phyloP scores from a whole-genome alignment of 2,113 vertebrate genomes.

The Osmerus mordax region DNA sequence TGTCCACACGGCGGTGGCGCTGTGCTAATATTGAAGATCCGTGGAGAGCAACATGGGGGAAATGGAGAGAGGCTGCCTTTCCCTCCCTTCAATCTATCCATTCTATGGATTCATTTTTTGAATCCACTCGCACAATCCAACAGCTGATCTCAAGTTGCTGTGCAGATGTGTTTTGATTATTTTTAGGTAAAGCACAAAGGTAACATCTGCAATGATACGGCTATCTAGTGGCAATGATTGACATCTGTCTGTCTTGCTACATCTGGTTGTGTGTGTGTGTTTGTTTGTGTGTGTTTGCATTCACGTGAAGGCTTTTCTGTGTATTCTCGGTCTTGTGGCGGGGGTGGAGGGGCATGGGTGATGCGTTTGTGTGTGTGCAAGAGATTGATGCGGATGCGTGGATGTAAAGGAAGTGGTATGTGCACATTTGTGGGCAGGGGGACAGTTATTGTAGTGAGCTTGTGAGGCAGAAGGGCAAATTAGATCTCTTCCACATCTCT shows the following conservation, averaged over 20 bases:
- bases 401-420: background rate
- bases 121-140: no score
- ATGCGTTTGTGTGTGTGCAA: background rate
- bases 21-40: constrained; percentile 32
- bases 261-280: background rate
- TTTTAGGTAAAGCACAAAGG: no score
- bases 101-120: no score
- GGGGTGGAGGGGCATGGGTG: background rate
- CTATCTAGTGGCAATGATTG: no score
- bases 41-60: no score
- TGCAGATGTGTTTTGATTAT: no score
- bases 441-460: background rate
- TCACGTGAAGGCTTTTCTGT: background rate
- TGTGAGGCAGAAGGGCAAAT: constrained; percentile 13
- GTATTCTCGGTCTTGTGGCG: background rate
- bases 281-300: background rate
- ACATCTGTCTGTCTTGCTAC: background rate
- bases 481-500: constrained; percentile 34
- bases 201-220: no score
- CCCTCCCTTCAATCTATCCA: background rate
- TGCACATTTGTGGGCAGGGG: background rate
- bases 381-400: background rate
- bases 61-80: constrained; percentile 26
- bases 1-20: constrained; percentile 37
- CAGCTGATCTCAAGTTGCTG: no score